phyloP scores from a whole-genome alignment of 2,113 vertebrate species.

The Tachuris rubrigastra region DNA sequence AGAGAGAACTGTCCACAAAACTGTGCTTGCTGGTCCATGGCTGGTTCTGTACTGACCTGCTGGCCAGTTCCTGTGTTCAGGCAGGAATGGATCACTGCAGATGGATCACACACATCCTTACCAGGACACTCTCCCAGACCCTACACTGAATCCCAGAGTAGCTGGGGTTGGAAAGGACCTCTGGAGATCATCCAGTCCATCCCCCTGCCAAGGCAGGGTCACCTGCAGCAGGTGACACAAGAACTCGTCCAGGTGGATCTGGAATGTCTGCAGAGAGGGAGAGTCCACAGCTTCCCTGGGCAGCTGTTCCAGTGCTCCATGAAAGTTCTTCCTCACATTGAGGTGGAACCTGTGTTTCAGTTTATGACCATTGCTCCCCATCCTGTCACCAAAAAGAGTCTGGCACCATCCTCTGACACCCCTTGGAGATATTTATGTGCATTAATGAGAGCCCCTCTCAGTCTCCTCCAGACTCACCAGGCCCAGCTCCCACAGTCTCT shows the following conservation, averaged over 20 bases:
- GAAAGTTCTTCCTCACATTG: neutral
- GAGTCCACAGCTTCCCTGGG: neutral
- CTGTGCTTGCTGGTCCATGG: neutral
- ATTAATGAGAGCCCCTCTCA: neutral
- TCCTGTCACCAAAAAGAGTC: too few relatives aligned
- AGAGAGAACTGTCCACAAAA: neutral
- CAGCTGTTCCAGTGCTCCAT: neutral
- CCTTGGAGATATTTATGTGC: neutral
- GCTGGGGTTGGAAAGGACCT: neutral
- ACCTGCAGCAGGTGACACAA: neutral
- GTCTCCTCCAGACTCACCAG: neutral
- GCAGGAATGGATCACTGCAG: neutral
- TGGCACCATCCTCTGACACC: neutral
- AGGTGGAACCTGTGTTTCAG: neutral
- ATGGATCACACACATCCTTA: neutral
- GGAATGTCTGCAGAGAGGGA: neutral
- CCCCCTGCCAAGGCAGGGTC: neutral
- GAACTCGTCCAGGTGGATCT: neutral
- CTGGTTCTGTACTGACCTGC: neutral
- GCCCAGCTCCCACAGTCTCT: neutral
- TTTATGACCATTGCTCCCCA: neutral
- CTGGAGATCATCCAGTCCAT: neutral
- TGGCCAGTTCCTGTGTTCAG: accelerated
- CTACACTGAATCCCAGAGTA: neutral
- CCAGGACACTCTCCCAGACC: neutral